A percentile compares a stretch with the other conserved stretches of the same genome.
These are phyloP conservation scores for Plebejus melissa DNA, from an alignment of 2,888 invertebrate genomes.

Conservation along the genomic window DNA sequence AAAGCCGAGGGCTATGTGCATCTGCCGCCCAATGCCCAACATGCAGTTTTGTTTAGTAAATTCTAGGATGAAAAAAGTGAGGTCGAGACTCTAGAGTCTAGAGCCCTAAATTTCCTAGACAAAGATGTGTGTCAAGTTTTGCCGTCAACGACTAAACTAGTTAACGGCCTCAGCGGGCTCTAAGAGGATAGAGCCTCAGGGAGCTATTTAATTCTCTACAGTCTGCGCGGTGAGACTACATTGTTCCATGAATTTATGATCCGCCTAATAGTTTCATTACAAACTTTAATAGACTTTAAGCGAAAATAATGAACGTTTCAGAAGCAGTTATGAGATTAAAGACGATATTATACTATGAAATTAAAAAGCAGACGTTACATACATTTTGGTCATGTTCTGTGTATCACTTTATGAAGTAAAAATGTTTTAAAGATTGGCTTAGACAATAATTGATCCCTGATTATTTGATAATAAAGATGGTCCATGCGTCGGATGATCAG, in stretches of 20 bases:
- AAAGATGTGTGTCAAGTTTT: slow-evolving; percentile 1
- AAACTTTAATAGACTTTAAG: background rate
- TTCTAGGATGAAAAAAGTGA: background rate
- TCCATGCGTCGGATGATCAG: too few relatives aligned
- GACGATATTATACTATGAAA: background rate
- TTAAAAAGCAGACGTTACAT: too few relatives aligned
- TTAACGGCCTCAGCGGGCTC: background rate
- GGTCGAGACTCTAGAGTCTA: background rate
- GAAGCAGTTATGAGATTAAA: background rate
- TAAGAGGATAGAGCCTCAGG: background rate
- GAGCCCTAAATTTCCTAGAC: background rate
- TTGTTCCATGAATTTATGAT: slow-evolving; percentile 13
- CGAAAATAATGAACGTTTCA: background rate
- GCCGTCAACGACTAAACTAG: background rate
- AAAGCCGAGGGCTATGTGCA: too few relatives aligned
- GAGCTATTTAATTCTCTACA: background rate
- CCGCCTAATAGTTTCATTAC: slow-evolving; percentile 12
- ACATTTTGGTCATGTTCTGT: too few relatives aligned
- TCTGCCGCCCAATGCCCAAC: background rate
- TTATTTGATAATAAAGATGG: too few relatives aligned
- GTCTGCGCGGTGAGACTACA: background rate
- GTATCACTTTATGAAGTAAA: too few relatives aligned
- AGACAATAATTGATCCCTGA: too few relatives aligned
- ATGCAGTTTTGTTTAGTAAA: background rate
- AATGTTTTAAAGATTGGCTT: too few relatives aligned